Evolutionary conservation across 2,888 invertebrate genomes (phyloP).

Genomic region (Orchesella flavescens): DNA sequence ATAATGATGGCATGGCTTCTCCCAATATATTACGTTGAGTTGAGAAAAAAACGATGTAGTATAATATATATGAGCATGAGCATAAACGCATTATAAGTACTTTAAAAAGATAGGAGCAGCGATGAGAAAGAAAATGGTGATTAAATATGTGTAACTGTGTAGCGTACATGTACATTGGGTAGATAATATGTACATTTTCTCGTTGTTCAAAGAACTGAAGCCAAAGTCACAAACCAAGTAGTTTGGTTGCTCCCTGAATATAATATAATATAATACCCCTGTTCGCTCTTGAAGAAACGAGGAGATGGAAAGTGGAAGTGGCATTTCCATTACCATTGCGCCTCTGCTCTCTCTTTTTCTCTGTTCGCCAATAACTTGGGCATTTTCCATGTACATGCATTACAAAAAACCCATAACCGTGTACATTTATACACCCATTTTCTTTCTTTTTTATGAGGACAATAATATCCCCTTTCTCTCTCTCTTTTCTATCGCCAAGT

Average conservation of each 20-base stretch:
- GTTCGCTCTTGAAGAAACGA: neutral
- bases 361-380: neutral
- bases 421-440: conserved; percentile 59
- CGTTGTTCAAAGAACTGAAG: too few species aligned
- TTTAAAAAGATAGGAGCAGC: too few species aligned
- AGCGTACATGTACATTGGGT: too few species aligned
- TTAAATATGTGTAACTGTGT: too few species aligned
- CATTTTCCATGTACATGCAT: neutral
- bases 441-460: conserved; percentile 45
- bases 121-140: too few species aligned
- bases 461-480: conserved; percentile 52
- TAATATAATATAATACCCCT: neutral
- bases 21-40: too few species aligned
- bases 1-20: too few species aligned
- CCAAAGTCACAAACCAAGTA: too few species aligned
- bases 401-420: neutral
- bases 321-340: conserved; percentile 39
- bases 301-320: conserved; percentile 1
- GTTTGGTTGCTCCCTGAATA: neutral
- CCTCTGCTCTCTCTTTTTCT: neutral
- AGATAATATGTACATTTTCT: too few species aligned
- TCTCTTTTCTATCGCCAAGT: conserved; percentile 1
- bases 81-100: too few species aligned
- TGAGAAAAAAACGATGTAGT: too few species aligned
- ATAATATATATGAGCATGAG: too few species aligned